Conservation (phyloP, 2,888 invertebrate species). For the Lycia hirtaria region DNA sequence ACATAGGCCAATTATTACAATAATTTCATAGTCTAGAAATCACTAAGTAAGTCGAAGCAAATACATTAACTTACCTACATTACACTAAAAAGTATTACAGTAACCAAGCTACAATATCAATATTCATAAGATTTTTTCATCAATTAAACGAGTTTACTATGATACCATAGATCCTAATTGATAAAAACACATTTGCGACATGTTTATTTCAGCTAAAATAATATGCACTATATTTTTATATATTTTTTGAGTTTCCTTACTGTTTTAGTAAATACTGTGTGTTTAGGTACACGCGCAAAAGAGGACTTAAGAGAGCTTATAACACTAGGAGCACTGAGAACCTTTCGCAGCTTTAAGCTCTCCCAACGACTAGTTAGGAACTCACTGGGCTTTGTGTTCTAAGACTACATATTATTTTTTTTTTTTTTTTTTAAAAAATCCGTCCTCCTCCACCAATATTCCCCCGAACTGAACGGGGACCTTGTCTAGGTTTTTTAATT, state of each 20-base stretch:
- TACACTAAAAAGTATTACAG: neutral
- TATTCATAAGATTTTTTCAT: too few relatives aligned
- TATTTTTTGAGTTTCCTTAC: neutral
- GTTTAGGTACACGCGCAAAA: conserved; percentile 45
- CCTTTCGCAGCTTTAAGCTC: conserved; percentile 48
- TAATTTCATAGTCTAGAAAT: conserved; percentile 60
- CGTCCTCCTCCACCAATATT: too few relatives aligned
- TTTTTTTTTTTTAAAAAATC: too few relatives aligned
- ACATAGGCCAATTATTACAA: too few relatives aligned
- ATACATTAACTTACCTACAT: conserved; percentile 42
- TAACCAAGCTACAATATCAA: neutral
- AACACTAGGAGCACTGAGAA: conserved; percentile 54
- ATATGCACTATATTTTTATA: neutral
- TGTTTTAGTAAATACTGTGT: neutral
- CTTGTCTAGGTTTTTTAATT: too few relatives aligned
- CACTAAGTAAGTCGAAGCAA: conserved; percentile 52
- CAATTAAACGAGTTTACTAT: too few relatives aligned
- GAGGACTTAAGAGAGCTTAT: conserved; percentile 58
- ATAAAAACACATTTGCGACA: too few relatives aligned
- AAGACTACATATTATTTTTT: neutral
- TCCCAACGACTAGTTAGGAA: conserved; percentile 40
- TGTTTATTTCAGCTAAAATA: neutral
- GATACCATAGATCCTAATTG: too few relatives aligned
- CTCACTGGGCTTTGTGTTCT: conserved; percentile 9
- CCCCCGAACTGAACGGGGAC: too few relatives aligned